Evolutionary conservation across 2,888 invertebrate genomes (phyloP), one percentile per base, ranked within the genome.

Genomic region (Athetis lepigone): DNA sequence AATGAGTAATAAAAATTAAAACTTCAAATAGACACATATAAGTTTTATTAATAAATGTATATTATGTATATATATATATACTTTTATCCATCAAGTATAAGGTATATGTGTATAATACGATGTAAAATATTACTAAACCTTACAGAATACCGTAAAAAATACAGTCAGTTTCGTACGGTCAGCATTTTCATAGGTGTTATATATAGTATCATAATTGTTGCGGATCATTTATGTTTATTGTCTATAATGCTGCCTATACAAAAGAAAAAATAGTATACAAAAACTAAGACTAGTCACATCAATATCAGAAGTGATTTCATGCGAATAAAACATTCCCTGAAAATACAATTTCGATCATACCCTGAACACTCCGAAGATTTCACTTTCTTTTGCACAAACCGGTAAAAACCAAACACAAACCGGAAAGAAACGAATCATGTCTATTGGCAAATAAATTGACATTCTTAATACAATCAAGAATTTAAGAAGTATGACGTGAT

Each of bases 311-410:
- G 63, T 47, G 51, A 39, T 13, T 36, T 39, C 25, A 64, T 36
- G 45, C 49, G 4, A 33, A 63, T 63, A 71, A 39, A 45, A 27
- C 37, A 50, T 50, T 18, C 9, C 19, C 68, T 60, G 6, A 50
- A 54, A 50, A 47, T 56, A 42, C 39, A 46, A 64, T 64, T 64
- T 64, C 18, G 46, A n/a, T 42, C 57, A 43, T 57, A 74, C 60
- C 60, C 76, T 75, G 52, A 63, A 50, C 62, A 50, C 43, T 70
- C 65, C 72, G 33, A 40, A 19, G 18, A 4, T 27, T 23, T 6
- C 33, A 19, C 33, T 46, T 29, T 19, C 27, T 62, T 61, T 72
- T 72, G 72, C 66, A 64, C 72, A 71, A 66, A 46, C 37, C 52
- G 29, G 54, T 40, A n/a, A n/a, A n/a, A n/a, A n/a, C n/a, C n/a